Conservation (phyloP, 2,113 vertebrate genomes). For the Ardeotis arabs region DNA sequence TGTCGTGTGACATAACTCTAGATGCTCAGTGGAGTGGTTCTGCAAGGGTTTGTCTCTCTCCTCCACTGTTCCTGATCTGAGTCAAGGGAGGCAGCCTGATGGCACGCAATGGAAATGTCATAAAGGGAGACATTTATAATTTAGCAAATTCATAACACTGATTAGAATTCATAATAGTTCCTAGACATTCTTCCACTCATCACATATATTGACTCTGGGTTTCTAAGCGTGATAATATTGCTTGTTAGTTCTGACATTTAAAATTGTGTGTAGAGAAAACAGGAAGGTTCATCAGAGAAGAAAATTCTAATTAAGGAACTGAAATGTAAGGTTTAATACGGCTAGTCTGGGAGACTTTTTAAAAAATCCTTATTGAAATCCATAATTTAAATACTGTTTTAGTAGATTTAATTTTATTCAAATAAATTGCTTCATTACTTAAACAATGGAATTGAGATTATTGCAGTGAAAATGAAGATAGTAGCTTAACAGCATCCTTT, state of each 20-base stretch:
- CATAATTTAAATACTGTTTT: background rate
- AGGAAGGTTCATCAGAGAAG: slow-evolving; percentile 28
- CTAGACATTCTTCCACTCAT: background rate
- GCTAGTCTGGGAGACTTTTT: background rate
- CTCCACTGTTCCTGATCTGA: background rate
- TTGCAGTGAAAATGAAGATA: background rate
- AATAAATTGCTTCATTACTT: background rate
- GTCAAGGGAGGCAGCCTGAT: background rate
- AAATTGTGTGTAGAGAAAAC: slow-evolving; percentile 2
- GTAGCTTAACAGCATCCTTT: background rate
- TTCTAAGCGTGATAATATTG: background rate
- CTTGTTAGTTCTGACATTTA: slow-evolving; percentile 39
- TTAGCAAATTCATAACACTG: background rate
- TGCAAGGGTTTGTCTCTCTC: background rate
- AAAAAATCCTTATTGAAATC: background rate
- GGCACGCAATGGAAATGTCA: background rate
- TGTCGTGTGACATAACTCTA: background rate
- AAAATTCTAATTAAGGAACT: slow-evolving; percentile 45
- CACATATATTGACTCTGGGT: background rate
- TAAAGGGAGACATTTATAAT: background rate
- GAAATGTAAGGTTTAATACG: background rate
- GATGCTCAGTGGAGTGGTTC: background rate
- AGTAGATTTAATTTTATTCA: background rate
- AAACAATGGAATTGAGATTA: background rate
- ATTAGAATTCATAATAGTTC: background rate